phyloP scores from a whole-genome alignment of 2,113 vertebrate species.

The Empidonax traillii region DNA sequence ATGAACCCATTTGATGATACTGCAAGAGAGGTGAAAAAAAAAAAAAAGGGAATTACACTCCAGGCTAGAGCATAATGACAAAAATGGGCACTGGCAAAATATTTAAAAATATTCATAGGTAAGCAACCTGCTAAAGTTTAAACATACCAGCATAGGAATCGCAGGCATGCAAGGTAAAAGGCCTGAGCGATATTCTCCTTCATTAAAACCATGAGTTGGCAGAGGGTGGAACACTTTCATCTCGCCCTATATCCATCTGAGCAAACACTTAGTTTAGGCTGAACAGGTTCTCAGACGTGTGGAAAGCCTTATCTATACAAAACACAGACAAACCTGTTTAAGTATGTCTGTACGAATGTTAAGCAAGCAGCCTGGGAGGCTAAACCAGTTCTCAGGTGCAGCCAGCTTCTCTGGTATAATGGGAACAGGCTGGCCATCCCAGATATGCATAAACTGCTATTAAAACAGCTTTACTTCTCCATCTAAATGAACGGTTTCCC shows the following conservation, averaged over 20 bases:
- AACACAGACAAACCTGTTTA: constrained; percentile 36
- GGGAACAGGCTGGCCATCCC: background rate
- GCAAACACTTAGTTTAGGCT: background rate
- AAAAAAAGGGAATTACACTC: background rate
- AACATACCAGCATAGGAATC: background rate
- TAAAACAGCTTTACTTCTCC: background rate
- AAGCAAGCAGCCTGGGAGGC: background rate
- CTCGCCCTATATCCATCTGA: background rate
- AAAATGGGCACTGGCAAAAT: background rate
- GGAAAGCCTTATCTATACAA: constrained; percentile 13
- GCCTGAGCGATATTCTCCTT: background rate
- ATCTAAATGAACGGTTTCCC: background rate
- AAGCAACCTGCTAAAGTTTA: background rate
- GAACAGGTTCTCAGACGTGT: constrained; percentile 10
- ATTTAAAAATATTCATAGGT: background rate
- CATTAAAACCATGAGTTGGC: background rate
- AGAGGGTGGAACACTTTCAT: constrained; percentile 16
- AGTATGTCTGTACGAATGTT: background rate
- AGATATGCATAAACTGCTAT: background rate
- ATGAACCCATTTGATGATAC: background rate
- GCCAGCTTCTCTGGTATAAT: background rate
- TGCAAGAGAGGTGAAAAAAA: background rate
- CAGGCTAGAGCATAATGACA: background rate
- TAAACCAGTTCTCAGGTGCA: constrained; percentile 24
- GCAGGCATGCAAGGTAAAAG: background rate